phyloP scores from a whole-genome alignment of 2,113 vertebrate species.

The Chamaea fasciata region DNA sequence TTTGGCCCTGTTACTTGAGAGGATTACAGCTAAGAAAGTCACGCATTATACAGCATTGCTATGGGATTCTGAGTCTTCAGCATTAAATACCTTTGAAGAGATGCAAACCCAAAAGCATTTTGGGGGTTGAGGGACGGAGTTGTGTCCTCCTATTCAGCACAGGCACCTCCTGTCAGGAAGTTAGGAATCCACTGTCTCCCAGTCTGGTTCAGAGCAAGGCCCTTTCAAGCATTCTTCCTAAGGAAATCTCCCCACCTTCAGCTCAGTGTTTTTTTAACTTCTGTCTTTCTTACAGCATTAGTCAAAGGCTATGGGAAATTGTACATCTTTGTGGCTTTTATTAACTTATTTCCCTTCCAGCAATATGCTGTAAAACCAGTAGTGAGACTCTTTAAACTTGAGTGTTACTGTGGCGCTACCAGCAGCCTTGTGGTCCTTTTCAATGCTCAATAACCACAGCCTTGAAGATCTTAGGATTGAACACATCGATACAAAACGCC shows the following conservation, averaged over 20 bases:
- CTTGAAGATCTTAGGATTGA: not conserved
- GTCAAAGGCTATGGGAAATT: conserved; percentile 45
- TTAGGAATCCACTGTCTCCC: not conserved
- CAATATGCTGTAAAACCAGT: not conserved
- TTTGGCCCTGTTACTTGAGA: not conserved
- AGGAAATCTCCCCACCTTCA: conserved; percentile 53
- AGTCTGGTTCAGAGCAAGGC: not conserved
- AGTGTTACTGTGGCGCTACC: not conserved
- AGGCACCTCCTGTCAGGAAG: not conserved
- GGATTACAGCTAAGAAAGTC: not conserved
- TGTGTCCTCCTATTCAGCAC: not conserved
- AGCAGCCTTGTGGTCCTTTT: not conserved
- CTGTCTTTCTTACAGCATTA: conserved; percentile 19
- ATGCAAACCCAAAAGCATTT: not conserved
- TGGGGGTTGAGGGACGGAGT: not conserved
- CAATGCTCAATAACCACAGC: not conserved
- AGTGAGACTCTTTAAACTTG: not conserved
- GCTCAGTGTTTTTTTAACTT: not conserved
- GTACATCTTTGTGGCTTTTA: conserved; percentile 32
- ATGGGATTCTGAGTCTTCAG: not conserved
- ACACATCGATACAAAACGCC: not conserved
- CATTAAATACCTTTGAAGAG: not conserved
- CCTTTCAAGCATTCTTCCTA: not conserved
- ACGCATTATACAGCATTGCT: not conserved
- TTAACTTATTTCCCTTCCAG: conserved; percentile 48